These are phyloP conservation scores for Nudaria mundana DNA, from an alignment of 2,888 invertebrate genomes.

Conservation along the genomic window DNA sequence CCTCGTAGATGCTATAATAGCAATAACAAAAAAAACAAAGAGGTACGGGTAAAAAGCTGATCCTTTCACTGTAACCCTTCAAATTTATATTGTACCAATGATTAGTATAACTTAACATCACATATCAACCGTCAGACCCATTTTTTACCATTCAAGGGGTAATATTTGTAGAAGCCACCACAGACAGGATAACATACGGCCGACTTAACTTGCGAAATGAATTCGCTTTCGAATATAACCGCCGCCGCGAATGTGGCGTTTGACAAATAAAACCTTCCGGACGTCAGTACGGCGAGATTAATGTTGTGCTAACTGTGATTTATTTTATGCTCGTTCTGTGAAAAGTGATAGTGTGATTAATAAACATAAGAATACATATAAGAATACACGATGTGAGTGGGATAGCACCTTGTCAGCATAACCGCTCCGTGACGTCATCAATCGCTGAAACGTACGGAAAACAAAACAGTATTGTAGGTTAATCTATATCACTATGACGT, in stretches of 20 bases:
- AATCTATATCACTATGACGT: no score
- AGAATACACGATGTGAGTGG: no score
- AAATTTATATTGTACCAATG: slow-evolving; percentile 11
- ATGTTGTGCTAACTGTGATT: slow-evolving; percentile 27
- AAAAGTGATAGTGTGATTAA: slow-evolving; percentile 19
- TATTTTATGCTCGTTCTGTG: slow-evolving; percentile 22
- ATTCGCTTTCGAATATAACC: slow-evolving; percentile 35
- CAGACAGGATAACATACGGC: slow-evolving; percentile 34
- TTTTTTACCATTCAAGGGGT: slow-evolving; percentile 24
- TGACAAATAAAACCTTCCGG: slow-evolving; percentile 36
- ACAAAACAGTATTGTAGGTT: no score
- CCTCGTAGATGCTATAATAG: no score
- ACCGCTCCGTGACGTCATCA: no score
- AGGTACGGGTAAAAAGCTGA: no score
- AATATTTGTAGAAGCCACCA: slow-evolving; percentile 33
- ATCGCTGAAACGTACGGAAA: no score
- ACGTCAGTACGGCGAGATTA: slow-evolving; percentile 30
- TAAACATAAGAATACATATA: no score
- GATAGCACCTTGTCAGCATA: no score
- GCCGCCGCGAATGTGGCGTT: slow-evolving; percentile 29
- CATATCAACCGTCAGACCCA: slow-evolving; percentile 10
- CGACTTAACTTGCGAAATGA: slow-evolving; percentile 35
- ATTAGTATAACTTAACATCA: slow-evolving; percentile 24
- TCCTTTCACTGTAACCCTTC: slow-evolving; percentile 9
- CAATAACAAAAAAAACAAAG: no score